Conservation (phyloP, 2,888 invertebrate species). For the Halictus ligatus region DNA sequence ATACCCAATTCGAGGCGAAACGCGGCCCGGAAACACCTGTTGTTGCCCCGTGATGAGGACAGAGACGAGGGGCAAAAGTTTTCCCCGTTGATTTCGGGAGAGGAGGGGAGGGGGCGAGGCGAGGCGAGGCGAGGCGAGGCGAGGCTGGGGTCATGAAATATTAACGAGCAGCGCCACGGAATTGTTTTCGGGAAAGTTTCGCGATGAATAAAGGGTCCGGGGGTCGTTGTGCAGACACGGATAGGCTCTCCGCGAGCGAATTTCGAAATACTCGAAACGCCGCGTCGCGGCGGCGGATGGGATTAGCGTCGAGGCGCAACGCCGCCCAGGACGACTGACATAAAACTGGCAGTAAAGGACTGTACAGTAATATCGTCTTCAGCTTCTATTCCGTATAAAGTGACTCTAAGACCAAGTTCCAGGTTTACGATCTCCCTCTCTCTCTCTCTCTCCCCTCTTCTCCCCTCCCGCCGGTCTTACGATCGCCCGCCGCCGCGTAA, state of each 20-base stretch:
- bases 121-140: too few relatives aligned
- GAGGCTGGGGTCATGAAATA: not conserved
- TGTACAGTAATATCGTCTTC: slow-evolving; percentile 13
- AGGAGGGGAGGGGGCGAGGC: too few relatives aligned
- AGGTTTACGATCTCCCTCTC: slow-evolving; percentile 12
- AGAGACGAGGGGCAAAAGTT: slow-evolving; percentile 15
- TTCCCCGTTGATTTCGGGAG: not conserved
- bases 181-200: slow-evolving; percentile 14
- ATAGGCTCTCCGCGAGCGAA: not conserved
- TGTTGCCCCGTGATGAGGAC: slow-evolving; percentile 10
- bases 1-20: slow-evolving; percentile 7
- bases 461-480: not conserved
- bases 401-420: slow-evolving; percentile 23
- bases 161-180: slow-evolving; percentile 8
- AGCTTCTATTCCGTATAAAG: slow-evolving; percentile 19
- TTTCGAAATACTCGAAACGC: slow-evolving; percentile 4
- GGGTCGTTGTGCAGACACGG: not conserved
- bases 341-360: slow-evolving; percentile 29
- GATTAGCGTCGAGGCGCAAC: not conserved
- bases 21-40: slow-evolving; percentile 35
- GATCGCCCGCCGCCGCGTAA: not conserved
- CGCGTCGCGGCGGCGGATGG: too few relatives aligned
- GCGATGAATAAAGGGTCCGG: not conserved
- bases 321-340: slow-evolving; percentile 11
- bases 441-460: not conserved